Evolutionary conservation across 1,140 invertebrate genomes (phyloP).

Genomic region (Cepaea nemoralis): DNA sequence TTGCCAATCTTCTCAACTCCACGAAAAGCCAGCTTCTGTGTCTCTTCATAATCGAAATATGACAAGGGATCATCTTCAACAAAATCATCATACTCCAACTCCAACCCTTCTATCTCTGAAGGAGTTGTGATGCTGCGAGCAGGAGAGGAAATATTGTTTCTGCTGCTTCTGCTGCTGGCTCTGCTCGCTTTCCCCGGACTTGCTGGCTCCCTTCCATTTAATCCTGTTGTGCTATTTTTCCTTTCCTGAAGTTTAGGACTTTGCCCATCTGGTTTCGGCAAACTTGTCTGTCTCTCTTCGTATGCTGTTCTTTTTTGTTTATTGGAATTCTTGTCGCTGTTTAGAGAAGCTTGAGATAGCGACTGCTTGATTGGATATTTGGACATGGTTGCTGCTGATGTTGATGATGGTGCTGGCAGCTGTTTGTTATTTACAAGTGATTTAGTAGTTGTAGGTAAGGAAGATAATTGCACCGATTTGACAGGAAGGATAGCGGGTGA

Average conservation of each 20-base stretch:
- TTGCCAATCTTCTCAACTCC: constrained; percentile 61
- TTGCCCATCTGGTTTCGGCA: constrained; percentile 65
- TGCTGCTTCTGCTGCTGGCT: constrained; percentile 54
- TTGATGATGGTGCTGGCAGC: neutral
- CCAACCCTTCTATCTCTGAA: constrained; percentile 56
- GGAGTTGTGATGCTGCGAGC: constrained; percentile 60
- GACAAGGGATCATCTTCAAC: constrained; percentile 67
- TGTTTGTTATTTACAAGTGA: constrained; percentile 1
- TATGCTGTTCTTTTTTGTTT: constrained; percentile 37
- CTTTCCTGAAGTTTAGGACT: constrained; percentile 60
- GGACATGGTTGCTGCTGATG: constrained; percentile 23
- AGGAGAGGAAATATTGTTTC: constrained; percentile 61
- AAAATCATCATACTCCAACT: constrained; percentile 69
- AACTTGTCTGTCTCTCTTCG: constrained; percentile 56
- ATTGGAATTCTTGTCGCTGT: neutral
- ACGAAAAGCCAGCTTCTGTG: constrained; percentile 60
- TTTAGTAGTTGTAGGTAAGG: neutral
- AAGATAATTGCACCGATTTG: neutral
- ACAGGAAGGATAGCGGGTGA: neutral
- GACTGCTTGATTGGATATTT: constrained; percentile 37
- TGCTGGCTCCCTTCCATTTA: constrained; percentile 49
- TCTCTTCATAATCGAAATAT: constrained; percentile 65
- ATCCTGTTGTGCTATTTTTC: constrained; percentile 29
- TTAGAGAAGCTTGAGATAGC: constrained; percentile 28
- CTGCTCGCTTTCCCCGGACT: constrained; percentile 51